Percentiles rank a stretch among this genome's conserved stretches.
These are phyloP conservation scores for Lonchura striata DNA, from an alignment of 2,113 vertebrate genomes.

Conservation along the genomic window DNA sequence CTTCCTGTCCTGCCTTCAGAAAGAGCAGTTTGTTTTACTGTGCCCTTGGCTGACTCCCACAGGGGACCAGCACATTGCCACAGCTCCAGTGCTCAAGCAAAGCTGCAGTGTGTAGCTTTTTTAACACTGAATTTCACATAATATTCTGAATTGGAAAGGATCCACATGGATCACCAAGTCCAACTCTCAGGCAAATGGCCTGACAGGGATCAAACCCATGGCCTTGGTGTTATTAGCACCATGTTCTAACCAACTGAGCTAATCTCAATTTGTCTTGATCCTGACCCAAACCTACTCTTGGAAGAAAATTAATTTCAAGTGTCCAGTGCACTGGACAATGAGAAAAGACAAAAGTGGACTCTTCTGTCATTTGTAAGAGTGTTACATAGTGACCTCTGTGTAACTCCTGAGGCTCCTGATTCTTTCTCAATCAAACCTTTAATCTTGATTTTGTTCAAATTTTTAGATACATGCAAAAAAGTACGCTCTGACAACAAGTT, in stretches of 20 bases:
- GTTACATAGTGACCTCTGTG: neutral
- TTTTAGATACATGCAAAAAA: neutral
- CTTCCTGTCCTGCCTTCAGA: neutral
- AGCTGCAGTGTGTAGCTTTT: rapidly evolving
- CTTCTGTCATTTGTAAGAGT: neutral
- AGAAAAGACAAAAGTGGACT: neutral
- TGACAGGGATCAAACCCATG: neutral
- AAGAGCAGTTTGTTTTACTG: neutral
- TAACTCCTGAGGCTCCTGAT: neutral
- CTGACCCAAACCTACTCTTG: neutral
- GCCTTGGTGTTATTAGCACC: neutral
- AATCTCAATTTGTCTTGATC: neutral
- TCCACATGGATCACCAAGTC: neutral
- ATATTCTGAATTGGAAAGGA: neutral
- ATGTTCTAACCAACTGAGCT: neutral
- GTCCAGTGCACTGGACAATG: neutral
- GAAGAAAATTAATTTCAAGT: neutral
- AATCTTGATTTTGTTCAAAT: neutral
- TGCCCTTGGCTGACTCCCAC: neutral
- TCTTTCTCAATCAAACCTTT: neutral
- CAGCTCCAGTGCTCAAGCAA: neutral
- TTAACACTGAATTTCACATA: neutral
- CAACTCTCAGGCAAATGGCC: neutral
- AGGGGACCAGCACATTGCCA: rapidly evolving
- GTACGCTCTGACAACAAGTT: neutral